phyloP scores from a whole-genome alignment of 1,140 invertebrate species.

The Hirudo medicinalis region DNA sequence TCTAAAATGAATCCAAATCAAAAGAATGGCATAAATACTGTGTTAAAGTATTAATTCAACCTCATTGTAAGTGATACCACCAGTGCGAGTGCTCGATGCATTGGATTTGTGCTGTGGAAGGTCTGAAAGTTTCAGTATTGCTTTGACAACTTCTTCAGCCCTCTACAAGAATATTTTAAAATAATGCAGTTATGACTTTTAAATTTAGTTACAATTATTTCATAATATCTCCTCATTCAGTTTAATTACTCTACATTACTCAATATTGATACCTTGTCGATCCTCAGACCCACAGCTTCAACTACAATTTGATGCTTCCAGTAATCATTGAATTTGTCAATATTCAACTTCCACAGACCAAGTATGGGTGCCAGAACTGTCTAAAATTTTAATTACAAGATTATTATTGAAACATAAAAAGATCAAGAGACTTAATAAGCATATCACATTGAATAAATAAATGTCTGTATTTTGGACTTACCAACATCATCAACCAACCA shows the following conservation, averaged over 20 bases:
- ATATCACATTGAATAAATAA: conserved; percentile 6
- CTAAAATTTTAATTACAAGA: neutral
- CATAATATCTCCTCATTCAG: neutral
- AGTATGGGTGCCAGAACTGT: too few relatives aligned
- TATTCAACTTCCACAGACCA: conserved; percentile 7
- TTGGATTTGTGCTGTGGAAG: neutral
- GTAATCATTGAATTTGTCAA: neutral
- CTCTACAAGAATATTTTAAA: neutral
- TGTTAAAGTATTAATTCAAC: neutral
- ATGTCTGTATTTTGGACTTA: neutral
- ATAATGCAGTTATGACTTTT: neutral
- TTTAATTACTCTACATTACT: neutral
- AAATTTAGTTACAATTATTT: neutral
- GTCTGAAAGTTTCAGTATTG: conserved; percentile 5
- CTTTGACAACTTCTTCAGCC: conserved; percentile 1
- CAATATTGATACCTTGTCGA: neutral
- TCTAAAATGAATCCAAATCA: too few relatives aligned
- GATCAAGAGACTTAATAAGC: neutral
- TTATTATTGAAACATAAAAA: neutral
- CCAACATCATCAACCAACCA: neutral
- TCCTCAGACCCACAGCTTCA: neutral
- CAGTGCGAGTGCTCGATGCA: neutral
- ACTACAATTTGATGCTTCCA: neutral
- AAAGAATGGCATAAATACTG: too few relatives aligned
- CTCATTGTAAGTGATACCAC: neutral